Evolutionary conservation across 1,140 invertebrate genomes (phyloP).

Genomic region (Drosophila equinoxialis): DNA sequence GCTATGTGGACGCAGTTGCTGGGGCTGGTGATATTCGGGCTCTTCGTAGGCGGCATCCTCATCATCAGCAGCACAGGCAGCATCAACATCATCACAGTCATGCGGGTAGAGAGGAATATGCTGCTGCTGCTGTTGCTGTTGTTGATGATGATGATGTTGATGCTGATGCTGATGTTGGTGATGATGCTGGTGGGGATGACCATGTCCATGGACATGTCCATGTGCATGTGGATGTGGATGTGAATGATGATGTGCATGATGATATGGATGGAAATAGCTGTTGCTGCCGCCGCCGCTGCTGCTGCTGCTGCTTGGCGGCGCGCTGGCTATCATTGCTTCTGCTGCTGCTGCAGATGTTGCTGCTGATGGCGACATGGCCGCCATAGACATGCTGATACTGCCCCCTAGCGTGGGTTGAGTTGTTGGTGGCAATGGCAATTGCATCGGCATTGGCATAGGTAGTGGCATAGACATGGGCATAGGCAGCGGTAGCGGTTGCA

Average conservation of each 20-base stretch:
- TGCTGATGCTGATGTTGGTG: slow-evolving; percentile 30
- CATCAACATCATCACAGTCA: slow-evolving; percentile 62
- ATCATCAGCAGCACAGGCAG: slow-evolving; percentile 33
- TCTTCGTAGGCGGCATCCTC: slow-evolving; percentile 71
- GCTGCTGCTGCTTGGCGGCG: slow-evolving; percentile 35
- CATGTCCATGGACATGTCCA: slow-evolving; percentile 17
- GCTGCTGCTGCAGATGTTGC: slow-evolving; percentile 38
- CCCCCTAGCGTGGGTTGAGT: slow-evolving; percentile 42
- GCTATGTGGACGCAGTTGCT: slow-evolving; percentile 61
- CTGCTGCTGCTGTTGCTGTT: slow-evolving; percentile 32
- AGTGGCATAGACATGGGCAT: slow-evolving; percentile 46
- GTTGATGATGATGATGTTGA: slow-evolving; percentile 40
- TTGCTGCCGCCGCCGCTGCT: slow-evolving; percentile 30
- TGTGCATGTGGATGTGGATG: slow-evolving; percentile 19
- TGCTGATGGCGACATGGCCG: slow-evolving; percentile 41
- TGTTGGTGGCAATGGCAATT: slow-evolving; percentile 49
- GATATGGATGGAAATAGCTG: slow-evolving; percentile 67
- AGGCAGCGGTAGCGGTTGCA: slow-evolving; percentile 59
- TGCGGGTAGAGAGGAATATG: slow-evolving; percentile 55
- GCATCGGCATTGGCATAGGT: slow-evolving; percentile 40
- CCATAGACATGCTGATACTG: slow-evolving; percentile 33
- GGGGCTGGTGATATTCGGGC: slow-evolving; percentile 79
- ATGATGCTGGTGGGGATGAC: slow-evolving; percentile 6
- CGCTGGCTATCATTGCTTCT: slow-evolving; percentile 27
- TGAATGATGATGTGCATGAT: slow-evolving; percentile 55